Base-by-base conservation (phyloP, 1,140 invertebrate genomes). In the Thalassaphorura encarpata region DNA sequence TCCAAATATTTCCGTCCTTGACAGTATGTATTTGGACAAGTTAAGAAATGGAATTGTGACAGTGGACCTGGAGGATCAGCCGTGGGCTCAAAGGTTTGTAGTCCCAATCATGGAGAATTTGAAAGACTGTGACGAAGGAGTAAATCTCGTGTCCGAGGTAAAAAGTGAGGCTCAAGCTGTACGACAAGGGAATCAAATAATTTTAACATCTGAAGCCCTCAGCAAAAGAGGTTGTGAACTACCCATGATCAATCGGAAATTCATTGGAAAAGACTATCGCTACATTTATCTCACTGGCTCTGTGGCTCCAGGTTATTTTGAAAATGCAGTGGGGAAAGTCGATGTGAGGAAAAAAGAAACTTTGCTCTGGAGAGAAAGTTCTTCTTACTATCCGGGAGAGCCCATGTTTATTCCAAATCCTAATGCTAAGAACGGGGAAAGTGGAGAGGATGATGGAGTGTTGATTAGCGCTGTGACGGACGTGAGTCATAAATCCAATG, bases 181-280 rank as follows among this genome's bases (percentile, higher is more conserved):
- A 8, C 55, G 60, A 33, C 47, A 36, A 31, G 65, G 61, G 31
- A 61, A 66, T 28, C 49, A 51, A 39, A 63, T 69, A 16, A 51
- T 61, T 21, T 24, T 69, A 11, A 64, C 50, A 0, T 52, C 56
- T 21, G 57, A 66, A 56, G 23, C 50, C 16, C 51, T 68, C 0
- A 57, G 60, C 15, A 53, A 67, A 46, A 62, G 59, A 15, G 62
- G 63, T 27, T 67, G 62, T 47, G 67, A 69, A 24, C 48, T 74
- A 45, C 73, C 73, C n/a, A 66, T 63, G 13, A 69, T 74, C 16
- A 74, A 74, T 56, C 54, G 42, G 36, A 59, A 55, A 42, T 69
- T 58, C 46, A 67, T 67, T 50, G 69, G 69, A 0, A 66, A 64
- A 51, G 68, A 70, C 55, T 72, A 74, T 55, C 60, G 66, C 49